Conservation (phyloP, 2,113 vertebrate species). For the Petaurus breviceps region DNA sequence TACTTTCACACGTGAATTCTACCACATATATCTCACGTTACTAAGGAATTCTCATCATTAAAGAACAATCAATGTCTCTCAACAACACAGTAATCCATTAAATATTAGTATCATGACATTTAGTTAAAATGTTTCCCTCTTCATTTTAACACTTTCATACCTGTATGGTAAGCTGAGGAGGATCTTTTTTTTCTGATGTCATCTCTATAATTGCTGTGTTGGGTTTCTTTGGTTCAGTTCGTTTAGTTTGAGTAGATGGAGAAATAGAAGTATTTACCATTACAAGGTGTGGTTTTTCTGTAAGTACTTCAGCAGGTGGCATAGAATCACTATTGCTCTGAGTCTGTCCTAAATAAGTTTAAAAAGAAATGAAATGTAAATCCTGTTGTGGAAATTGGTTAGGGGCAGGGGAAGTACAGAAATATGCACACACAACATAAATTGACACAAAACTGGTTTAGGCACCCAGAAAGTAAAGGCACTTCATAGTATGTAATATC, state of each 20-base stretch:
- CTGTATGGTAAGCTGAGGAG: slow-evolving; percentile 87
- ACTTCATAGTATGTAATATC: not conserved
- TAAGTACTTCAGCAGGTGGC: slow-evolving; percentile 78
- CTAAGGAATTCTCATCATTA: slow-evolving; percentile 2
- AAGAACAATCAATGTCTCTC: slow-evolving; percentile 21
- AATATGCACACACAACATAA: no score
- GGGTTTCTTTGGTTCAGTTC: slow-evolving; percentile 75
- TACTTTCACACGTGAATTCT: not conserved
- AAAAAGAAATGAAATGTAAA: not conserved
- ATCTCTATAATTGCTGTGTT: slow-evolving; percentile 84
- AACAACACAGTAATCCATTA: not conserved
- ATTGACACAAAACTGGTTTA: not conserved
- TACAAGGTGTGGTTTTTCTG: slow-evolving; percentile 77
- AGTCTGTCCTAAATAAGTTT: slow-evolving; percentile 85
- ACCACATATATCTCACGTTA: slow-evolving; percentile 14
- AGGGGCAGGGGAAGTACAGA: not conserved
- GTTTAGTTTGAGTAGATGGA: slow-evolving; percentile 75
- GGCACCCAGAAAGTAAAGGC: not conserved
- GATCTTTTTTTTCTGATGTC: slow-evolving; percentile 84
- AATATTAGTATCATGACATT: not conserved
- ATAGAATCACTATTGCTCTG: slow-evolving; percentile 80
- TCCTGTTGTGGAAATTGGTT: not conserved
- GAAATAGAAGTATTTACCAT: slow-evolving; percentile 84
- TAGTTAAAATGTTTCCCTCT: not conserved
- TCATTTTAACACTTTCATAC: slow-evolving; percentile 71